A percentile compares a stretch with the other conserved stretches of the same genome.
Evolutionary conservation across 2,888 invertebrate genomes (phyloP).

Genomic region (Tinea semifulvella): DNA sequence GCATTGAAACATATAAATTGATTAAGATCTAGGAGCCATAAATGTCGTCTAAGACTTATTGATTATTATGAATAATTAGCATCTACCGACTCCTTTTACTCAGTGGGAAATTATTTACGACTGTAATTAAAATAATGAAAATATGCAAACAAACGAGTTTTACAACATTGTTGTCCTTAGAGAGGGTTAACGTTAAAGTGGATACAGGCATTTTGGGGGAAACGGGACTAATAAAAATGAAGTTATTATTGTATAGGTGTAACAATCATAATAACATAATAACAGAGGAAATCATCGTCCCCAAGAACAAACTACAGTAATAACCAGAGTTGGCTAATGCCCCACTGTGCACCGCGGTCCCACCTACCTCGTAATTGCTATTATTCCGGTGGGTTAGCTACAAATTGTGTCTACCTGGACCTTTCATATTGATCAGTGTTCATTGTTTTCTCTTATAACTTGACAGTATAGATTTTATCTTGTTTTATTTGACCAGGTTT

Average conservation of each 20-base stretch:
- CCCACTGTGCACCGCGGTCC: constrained; percentile 21
- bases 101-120: no score
- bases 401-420: constrained; percentile 1
- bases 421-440: neutral
- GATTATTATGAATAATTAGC: constrained; percentile 24
- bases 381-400: constrained; percentile 23
- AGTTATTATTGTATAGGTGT: no score
- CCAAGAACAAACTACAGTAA: constrained; percentile 19
- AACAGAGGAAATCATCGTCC: constrained; percentile 13
- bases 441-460: no score
- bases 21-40: constrained; percentile 33
- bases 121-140: no score
- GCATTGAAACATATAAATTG: constrained; percentile 39
- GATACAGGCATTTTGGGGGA: no score
- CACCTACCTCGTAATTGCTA: constrained; percentile 32
- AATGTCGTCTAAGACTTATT: constrained; percentile 38
- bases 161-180: no score
- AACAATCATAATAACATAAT: constrained; percentile 17
- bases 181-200: no score
- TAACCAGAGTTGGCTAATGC: constrained; percentile 23
- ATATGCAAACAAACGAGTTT: no score
- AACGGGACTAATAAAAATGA: no score
- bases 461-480: no score
- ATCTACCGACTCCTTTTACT: neutral
- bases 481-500: no score